phyloP scores from a whole-genome alignment of 1,140 invertebrate species.

The Littorina saxatilis region DNA sequence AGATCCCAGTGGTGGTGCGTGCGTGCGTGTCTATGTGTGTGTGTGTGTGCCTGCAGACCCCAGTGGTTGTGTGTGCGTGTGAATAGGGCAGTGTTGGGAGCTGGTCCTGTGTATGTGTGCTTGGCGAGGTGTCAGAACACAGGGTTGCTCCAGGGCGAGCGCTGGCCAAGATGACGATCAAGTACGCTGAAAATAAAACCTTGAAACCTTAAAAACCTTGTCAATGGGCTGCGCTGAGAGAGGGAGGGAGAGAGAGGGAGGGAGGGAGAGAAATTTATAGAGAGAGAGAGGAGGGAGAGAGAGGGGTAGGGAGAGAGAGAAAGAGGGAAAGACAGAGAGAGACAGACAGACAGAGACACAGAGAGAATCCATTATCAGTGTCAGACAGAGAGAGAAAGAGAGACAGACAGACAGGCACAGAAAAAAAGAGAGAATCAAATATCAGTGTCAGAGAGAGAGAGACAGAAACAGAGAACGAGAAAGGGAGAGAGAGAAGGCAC shows the following conservation, averaged over 20 bases:
- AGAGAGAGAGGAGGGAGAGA: conserved; percentile 3
- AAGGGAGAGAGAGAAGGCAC: not conserved
- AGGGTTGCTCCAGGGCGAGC: not conserved
- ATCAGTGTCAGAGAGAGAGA: not conserved
- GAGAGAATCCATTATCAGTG: too few relatives aligned
- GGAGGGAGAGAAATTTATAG: not conserved
- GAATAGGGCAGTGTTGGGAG: not conserved
- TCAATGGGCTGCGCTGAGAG: too few relatives aligned
- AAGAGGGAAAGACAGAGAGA: too few relatives aligned
- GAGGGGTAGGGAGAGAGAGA: not conserved
- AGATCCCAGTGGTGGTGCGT: not conserved
- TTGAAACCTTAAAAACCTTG: too few relatives aligned
- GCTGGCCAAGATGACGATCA: too few relatives aligned
- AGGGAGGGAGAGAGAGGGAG: too few relatives aligned
- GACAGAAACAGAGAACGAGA: not conserved
- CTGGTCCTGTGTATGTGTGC: not conserved
- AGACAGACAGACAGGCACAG: not conserved
- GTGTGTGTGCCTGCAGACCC: not conserved
- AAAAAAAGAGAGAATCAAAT: not conserved
- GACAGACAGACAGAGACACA: too few relatives aligned
- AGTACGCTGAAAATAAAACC: too few relatives aligned
- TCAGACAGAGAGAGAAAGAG: not conserved
- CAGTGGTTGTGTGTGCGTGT: not conserved
- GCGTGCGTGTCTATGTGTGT: conserved; percentile 6
- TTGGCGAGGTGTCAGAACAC: not conserved